Base-by-base conservation (phyloP, 2,888 invertebrate species). In the Rotaria socialis region DNA sequence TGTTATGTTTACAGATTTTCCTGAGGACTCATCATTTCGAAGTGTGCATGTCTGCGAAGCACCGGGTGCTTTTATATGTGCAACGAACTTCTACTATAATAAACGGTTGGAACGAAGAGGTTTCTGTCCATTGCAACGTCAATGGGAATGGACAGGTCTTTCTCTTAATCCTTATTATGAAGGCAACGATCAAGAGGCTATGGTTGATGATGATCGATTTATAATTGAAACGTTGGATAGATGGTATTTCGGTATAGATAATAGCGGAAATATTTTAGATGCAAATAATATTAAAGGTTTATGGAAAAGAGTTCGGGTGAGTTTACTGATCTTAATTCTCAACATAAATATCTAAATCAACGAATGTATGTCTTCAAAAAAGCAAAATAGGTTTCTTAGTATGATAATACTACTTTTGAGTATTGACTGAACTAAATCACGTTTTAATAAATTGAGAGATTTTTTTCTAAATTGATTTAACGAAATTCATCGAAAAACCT, bases 11-110 rank as follows among this genome's bases (percentile, higher is more conserved):
- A 24, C n/a, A 50, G 60, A 67, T 50, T 27, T 43, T 11, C 84
- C 86, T 16, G 91, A 88, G 92, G 94, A 85, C 93, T 93, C 87
- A 93, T 74, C 74, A 16, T 89, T 90, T 22, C 89, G 89, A 55
- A 89, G 94, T 0, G 90, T 97, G 11, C 97, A 97, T 91, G 92
- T 98, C n/a, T 98, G 97, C 91, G 97, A 98, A 92, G 97, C 97
- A 0, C 98, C 98, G 0, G 98, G 98, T 0, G 96, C 96, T 1
- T 98, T 98, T 90, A 93, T 98, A 67, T 93, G 95, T 8, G 94
- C 96, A 0, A 90, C 97, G 7, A 96, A 97, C 91, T 96, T 96
- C 91, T 96, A 94, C 91, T 89, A 92, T 7, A 80, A 35, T n/a
- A 91, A 92, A 0, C 93, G 93, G 88, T 91, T 93, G 89, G 92